A percentile compares a stretch with the other conserved stretches of the same genome.
Evolutionary conservation across 2,113 vertebrate genomes (phyloP).

Genomic region (Nothoprocta perdicaria): DNA sequence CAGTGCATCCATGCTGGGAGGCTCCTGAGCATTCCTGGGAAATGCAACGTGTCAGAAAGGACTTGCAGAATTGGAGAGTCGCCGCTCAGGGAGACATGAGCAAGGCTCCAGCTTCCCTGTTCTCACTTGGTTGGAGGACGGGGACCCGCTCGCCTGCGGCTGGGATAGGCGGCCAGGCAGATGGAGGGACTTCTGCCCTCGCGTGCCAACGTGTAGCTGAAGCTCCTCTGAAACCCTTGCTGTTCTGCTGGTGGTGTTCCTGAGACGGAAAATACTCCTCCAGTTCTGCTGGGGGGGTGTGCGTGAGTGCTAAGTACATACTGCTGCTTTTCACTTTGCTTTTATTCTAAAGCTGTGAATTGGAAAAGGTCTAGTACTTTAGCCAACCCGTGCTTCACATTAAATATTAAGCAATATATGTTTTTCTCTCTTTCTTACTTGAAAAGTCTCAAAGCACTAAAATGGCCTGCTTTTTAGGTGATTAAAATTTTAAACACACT

Average conservation of each 20-base stretch:
- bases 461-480: not conserved
- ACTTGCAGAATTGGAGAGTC: not conserved
- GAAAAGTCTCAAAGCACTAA: not conserved
- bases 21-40: not conserved
- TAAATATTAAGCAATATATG: not conserved
- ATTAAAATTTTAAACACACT: not conserved
- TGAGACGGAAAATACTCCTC: not conserved
- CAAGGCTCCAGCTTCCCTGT: not conserved
- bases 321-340: accelerated
- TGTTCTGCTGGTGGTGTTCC: not conserved
- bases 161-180: accelerated
- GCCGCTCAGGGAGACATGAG: not conserved
- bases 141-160: not conserved
- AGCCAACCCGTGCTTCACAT: not conserved
- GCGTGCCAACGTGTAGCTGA: not conserved
- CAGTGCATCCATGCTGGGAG: not conserved
- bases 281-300: not conserved
- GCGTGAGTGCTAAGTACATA: accelerated
- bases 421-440: not conserved
- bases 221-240: not conserved
- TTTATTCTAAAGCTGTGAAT: not conserved
- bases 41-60: not conserved
- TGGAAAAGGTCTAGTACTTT: not conserved
- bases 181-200: not conserved
- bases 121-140: not conserved